Conservation (phyloP, 1,140 invertebrate genomes). For the Drosophila nigromelanica region DNA sequence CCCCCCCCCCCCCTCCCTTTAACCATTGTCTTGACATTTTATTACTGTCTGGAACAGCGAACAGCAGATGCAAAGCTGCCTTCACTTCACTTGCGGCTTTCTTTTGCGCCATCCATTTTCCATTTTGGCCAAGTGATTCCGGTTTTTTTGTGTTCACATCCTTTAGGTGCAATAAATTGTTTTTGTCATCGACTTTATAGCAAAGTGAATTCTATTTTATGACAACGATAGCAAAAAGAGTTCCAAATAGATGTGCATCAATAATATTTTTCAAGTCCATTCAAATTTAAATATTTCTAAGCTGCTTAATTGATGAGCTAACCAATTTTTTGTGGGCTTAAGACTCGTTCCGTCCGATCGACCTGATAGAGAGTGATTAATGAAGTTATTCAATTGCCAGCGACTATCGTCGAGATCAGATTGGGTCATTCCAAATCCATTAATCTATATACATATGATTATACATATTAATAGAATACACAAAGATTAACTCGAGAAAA, state of each 20-base stretch:
- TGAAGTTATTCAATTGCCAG: slow-evolving; percentile 42
- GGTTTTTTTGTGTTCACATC: slow-evolving; percentile 10
- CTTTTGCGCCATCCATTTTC: not conserved
- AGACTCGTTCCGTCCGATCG: slow-evolving; percentile 27
- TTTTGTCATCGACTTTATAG: slow-evolving; percentile 48
- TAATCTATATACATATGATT: slow-evolving; percentile 52
- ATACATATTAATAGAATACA: not conserved
- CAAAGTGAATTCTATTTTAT: slow-evolving; percentile 71
- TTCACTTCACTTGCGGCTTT: slow-evolving; percentile 39
- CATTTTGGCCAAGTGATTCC: slow-evolving; percentile 20
- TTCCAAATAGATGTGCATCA: not conserved
- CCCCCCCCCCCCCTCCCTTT: too few species aligned
- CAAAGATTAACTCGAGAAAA: not conserved
- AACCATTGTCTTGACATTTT: slow-evolving; percentile 63
- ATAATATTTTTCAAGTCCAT: not conserved
- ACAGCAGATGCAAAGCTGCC: slow-evolving; percentile 23
- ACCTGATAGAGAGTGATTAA: slow-evolving; percentile 40
- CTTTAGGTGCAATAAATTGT: slow-evolving; percentile 56
- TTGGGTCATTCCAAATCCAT: slow-evolving; percentile 47
- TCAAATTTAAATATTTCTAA: not conserved
- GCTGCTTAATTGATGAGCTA: not conserved
- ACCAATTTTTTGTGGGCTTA: not conserved
- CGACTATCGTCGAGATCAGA: slow-evolving; percentile 16
- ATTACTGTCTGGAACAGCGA: slow-evolving; percentile 59
- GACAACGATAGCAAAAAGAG: slow-evolving; percentile 1